A percentile compares a stretch with the other conserved stretches of the same genome.
Conservation (phyloP, 30 jellyfish, hydroid and myxozoan genomes). For the Chironex yamaguchii region DNA sequence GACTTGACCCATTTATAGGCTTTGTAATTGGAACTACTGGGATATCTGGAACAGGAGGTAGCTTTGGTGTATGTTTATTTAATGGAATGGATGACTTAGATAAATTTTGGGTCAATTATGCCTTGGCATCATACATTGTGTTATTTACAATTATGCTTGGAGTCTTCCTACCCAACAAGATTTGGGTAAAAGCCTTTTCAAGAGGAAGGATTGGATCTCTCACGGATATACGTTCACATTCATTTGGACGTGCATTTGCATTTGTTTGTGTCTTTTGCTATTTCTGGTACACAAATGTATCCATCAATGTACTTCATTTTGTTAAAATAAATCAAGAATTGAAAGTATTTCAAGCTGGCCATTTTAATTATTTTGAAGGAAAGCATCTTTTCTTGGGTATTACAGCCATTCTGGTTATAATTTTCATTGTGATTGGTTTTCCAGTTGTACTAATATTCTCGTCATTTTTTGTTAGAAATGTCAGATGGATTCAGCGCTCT, state of each 20-base stretch:
- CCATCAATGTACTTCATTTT: constrained; percentile 76
- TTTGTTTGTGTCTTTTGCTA: constrained; percentile 81
- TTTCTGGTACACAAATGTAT: constrained; percentile 83
- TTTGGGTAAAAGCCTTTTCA: constrained; percentile 59
- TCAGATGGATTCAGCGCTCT: constrained; percentile 53
- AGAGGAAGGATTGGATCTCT: not conserved
- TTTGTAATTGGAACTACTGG: constrained; percentile 77
- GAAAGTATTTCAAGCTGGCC: constrained; percentile 70
- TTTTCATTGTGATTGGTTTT: constrained; percentile 75
- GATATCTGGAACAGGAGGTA: constrained; percentile 87
- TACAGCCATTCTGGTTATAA: constrained; percentile 60
- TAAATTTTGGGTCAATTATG: constrained; percentile 69
- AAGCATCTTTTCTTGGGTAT: constrained; percentile 68
- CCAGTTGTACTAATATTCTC: constrained; percentile 85
- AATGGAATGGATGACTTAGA: constrained; percentile 73
- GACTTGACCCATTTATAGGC: constrained; percentile 70
- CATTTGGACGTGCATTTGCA: constrained; percentile 93
- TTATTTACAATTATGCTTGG: constrained; percentile 58
- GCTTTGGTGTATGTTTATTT: constrained; percentile 84
- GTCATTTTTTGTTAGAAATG: constrained; percentile 65
- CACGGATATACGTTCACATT: constrained; percentile 44
- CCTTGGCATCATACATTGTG: constrained; percentile 61
- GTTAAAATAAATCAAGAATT: constrained; percentile 51
- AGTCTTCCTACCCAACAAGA: constrained; percentile 51
- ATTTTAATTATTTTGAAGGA: constrained; percentile 49